Evolutionary conservation across 1,140 invertebrate genomes (phyloP), one percentile per base, ranked within the genome.

Genomic region (Onthophagus taurus): DNA sequence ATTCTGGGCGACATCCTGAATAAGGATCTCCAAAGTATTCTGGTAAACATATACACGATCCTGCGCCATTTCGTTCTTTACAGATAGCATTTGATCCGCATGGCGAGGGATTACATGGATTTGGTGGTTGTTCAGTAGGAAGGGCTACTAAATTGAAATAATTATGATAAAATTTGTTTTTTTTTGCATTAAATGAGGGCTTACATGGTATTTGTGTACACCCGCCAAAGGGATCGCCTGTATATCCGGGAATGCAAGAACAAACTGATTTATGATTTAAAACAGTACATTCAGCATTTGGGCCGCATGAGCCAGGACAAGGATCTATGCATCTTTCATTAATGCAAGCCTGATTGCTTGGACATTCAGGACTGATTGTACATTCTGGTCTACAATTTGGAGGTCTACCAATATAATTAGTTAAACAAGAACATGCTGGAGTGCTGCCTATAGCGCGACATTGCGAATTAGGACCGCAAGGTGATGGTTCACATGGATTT

Each of bases 61-160:
- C 83, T 11, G 78, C 82, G 16, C 79, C 81, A 53, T 85, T 83
- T 44, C 77, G 77, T 65, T 88, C 85, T 67, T 78, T 76, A 63
- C 80, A 83, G 54, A 83, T 47, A 30, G 85, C 83, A 66, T 89
- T 89, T 2, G 78, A 72, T 30, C 85, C 85, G 60, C 85, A 89
- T 30, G 85, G 83, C 23, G 78, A 81, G 30, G 83, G 81, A 52
- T 74, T 71, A 55, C 83, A 86, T 42, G 85, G 80, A 45, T 74
- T 55, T 43, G 36, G 45, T 45, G 47, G 48, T 49, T 54, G 52
- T 45, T 61, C 55, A 20, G n/a, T 42, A 19, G 56, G 54, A 55
- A 52, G 50, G 33, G 44, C 46, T 33, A 56, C 57, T 56, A 51
- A 51, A 56, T 58, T 34, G 11, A 39, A 17, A 12, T 9, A 12